Base-by-base conservation (phyloP, 2,888 invertebrate species). In the Meloe dianella region DNA sequence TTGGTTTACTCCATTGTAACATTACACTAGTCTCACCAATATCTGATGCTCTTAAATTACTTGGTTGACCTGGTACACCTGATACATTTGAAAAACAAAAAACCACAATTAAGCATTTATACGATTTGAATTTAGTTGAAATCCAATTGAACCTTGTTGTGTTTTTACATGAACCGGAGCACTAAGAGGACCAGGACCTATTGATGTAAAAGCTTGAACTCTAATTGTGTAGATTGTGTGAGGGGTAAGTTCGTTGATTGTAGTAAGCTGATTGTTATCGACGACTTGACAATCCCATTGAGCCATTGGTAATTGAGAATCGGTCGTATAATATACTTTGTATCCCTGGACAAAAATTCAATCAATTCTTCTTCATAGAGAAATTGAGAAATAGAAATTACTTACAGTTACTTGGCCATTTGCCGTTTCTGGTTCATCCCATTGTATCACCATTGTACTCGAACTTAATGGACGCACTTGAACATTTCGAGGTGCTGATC, bases 151-250 rank as follows among this genome's bases (percentile, higher is more conserved):
- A 93, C 93, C 98, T 90, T 96, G 97, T 81, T 96, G 96, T 30
- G 97, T 98, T 86, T 97, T 96, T 77, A 98, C 97, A 84, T 96
- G 96, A n/a, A 97, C 95, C n/a, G 97, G 95, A 4, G 92, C 89
- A 73, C 97, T 97, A 74, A 96, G 89, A 0, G 98, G 98, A 59
- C 98, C 97, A 54, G 95, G 95, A 0, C 98, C 98, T 70, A 97
- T 95, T 17, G 93, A 94, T 8, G 97, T 97, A 83, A 92, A 93
- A 1, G 96, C 96, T 81, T 96, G 96, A 5, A 97, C 97, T 65
- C 94, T 88, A 78, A 98, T 95, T 60, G 97, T 96, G 85, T 98
- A 98, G 73, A 97, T 96, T 20, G 93, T 93, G 83, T 95, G 94
- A 0, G 96, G 93, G 27, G 92, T 93, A 77, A 98, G 87, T 81